Conservation (phyloP, 1,140 invertebrate genomes). For the Zeugodacus cucurbitae region DNA sequence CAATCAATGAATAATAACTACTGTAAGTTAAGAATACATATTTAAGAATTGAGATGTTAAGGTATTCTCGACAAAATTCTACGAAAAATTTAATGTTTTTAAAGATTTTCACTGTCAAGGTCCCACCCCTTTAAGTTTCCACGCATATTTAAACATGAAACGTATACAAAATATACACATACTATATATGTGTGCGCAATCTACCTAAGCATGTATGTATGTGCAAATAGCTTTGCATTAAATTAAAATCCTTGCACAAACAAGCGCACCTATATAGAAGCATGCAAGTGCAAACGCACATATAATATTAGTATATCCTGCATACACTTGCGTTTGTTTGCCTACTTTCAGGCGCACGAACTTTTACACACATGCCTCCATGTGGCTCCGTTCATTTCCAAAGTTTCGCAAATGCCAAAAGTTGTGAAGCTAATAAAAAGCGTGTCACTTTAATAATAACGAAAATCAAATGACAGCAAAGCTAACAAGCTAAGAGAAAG, state of each 20-base stretch:
- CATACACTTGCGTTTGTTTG: background rate
- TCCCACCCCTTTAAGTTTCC: no score
- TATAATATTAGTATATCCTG: background rate
- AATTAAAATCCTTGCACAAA: background rate
- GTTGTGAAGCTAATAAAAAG: slow-evolving; percentile 35
- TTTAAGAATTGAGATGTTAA: no score
- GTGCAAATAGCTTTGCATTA: background rate
- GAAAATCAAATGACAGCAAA: slow-evolving; percentile 2
- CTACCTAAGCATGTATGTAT: no score
- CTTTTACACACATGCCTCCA: background rate
- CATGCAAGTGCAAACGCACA: background rate
- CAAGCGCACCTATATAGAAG: background rate
- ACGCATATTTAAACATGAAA: no score
- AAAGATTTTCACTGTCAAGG: no score
- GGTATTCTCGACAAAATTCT: no score
- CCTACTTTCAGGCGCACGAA: background rate
- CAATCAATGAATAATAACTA: no score
- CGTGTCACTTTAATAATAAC: slow-evolving; percentile 6
- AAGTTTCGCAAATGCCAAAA: slow-evolving; percentile 3
- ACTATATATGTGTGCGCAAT: no score
- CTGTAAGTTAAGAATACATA: no score
- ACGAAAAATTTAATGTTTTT: no score
- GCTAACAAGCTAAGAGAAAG: slow-evolving; percentile 7
- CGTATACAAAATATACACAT: no score
- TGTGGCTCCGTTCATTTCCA: background rate